Evolutionary conservation across 2,888 invertebrate species (phyloP).

Genomic region (Dryococelus australis): DNA sequence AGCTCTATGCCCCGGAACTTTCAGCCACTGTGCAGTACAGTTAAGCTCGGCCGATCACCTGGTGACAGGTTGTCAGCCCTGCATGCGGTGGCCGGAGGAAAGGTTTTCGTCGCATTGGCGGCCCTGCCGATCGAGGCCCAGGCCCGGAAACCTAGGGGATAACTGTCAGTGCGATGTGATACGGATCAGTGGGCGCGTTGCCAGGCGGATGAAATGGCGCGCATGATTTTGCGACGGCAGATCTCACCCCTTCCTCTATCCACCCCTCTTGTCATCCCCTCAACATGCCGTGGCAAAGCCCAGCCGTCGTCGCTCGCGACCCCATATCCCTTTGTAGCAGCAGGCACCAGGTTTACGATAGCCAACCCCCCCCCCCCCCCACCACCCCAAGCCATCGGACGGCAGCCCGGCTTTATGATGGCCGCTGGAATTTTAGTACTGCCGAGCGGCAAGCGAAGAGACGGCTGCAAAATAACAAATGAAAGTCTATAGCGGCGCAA

Average conservation of each 20-base stretch:
- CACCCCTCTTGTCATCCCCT: neutral
- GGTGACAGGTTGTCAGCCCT: no score
- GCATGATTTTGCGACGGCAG: neutral
- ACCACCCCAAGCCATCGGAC: no score
- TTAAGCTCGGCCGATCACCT: no score
- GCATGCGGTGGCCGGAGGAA: neutral
- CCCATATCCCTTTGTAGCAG: slow-evolving; percentile 11
- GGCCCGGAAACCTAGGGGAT: neutral
- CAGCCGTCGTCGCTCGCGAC: neutral
- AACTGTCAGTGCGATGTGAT: neutral
- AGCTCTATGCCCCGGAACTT: no score
- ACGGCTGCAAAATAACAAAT: neutral
- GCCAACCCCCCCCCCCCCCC: neutral
- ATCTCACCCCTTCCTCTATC: no score
- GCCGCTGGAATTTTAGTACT: neutral
- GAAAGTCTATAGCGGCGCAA: neutral
- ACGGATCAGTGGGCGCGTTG: neutral
- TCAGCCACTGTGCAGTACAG: no score
- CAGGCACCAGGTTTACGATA: slow-evolving; percentile 13
- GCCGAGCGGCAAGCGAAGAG: neutral
- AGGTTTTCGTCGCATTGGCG: neutral
- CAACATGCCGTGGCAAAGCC: neutral
- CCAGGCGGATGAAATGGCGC: slow-evolving; percentile 9
- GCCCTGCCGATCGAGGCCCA: neutral
- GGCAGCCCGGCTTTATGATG: neutral